These are phyloP conservation scores for Leucozona laternaria DNA, from an alignment of 2,888 invertebrate species.

Conservation along the genomic window DNA sequence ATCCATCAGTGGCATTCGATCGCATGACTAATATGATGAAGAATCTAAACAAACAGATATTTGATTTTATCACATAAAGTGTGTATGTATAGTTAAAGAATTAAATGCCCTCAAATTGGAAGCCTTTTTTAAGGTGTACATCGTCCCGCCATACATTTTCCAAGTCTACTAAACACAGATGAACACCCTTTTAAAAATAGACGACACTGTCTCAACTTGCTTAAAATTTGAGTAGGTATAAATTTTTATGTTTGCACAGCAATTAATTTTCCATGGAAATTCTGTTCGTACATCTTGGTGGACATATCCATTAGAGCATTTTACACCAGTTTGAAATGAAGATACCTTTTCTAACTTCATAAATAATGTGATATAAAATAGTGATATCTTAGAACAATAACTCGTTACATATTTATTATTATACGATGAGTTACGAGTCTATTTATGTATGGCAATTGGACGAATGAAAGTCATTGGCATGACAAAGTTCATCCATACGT, in stretches of 20 bases:
- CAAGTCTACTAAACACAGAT: too few relatives aligned
- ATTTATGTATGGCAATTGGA: not conserved
- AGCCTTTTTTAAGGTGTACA: too few relatives aligned
- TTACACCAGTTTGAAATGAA: constrained; percentile 36
- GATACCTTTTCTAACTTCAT: constrained; percentile 22
- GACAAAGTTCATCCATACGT: constrained; percentile 39
- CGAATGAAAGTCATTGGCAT: constrained; percentile 43
- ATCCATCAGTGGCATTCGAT: too few relatives aligned
- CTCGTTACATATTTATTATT: constrained; percentile 1
- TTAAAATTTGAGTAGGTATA: constrained; percentile 34
- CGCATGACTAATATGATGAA: too few relatives aligned
- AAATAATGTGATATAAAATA: constrained; percentile 41
- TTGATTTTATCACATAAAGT: too few relatives aligned
- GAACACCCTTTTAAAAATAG: constrained; percentile 10
- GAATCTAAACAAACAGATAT: too few relatives aligned
- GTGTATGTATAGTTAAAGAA: too few relatives aligned
- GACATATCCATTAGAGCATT: constrained; percentile 29
- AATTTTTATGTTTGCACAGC: constrained; percentile 43
- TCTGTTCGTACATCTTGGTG: constrained; percentile 17
- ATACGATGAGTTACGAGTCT: not conserved
- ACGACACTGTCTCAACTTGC: constrained; percentile 4
- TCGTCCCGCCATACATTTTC: too few relatives aligned
- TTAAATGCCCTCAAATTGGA: too few relatives aligned
- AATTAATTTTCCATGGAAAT: constrained; percentile 55
- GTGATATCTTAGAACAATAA: constrained; percentile 18